phyloP scores from a whole-genome alignment of 2,888 invertebrate species.

The Drosophila bunnanda region DNA sequence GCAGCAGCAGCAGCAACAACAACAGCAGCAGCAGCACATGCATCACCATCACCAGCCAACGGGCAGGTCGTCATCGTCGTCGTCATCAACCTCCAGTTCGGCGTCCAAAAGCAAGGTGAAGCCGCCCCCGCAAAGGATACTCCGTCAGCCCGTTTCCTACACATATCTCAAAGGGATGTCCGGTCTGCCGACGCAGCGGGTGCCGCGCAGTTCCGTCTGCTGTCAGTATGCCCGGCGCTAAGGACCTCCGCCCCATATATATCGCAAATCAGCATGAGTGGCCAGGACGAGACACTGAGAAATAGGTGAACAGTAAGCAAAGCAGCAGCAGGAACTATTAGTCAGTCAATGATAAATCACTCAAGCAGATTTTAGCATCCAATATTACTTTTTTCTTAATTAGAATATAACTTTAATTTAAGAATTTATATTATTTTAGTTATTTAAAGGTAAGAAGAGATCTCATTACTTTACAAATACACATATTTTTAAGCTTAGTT shows the following conservation, averaged over 20 bases:
- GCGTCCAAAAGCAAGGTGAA: conserved; percentile 73
- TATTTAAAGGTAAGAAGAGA: background rate
- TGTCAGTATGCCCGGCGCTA: conserved; percentile 83
- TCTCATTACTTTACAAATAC: background rate
- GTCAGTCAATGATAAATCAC: conserved; percentile 1
- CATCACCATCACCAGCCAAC: conserved; percentile 44
- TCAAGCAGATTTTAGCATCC: background rate
- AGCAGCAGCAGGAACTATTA: conserved; percentile 5
- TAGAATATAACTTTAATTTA: background rate
- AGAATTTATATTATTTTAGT: background rate
- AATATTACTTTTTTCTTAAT: background rate
- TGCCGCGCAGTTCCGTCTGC: conserved; percentile 87
- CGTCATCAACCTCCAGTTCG: conserved; percentile 35
- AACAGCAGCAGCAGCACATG: conserved; percentile 30
- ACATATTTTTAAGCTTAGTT: background rate
- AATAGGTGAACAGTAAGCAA: conserved; percentile 1
- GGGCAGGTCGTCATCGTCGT: conserved; percentile 46
- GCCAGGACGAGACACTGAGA: conserved; percentile 5
- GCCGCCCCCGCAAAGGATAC: conserved; percentile 90
- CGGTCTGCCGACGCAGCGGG: conserved; percentile 92
- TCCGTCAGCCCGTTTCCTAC: conserved; percentile 91
- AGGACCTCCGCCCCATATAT: background rate
- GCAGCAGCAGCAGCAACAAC: conserved; percentile 48
- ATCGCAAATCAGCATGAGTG: background rate
- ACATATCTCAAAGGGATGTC: conserved; percentile 93